Conservation (phyloP, 2,888 invertebrate species). For the Candidula unifasciata region DNA sequence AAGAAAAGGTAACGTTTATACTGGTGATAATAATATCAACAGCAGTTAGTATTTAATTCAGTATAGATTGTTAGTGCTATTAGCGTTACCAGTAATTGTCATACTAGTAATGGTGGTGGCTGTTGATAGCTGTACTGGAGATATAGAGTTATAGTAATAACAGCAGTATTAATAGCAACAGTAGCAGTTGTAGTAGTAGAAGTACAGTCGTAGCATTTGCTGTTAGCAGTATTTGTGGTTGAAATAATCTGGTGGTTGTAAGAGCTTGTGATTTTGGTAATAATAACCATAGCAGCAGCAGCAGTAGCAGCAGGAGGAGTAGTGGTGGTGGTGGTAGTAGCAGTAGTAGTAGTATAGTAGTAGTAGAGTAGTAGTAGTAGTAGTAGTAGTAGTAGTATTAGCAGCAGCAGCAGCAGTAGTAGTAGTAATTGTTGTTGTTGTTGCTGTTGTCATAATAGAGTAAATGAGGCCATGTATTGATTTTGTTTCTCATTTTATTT, state of each 20-base stretch:
- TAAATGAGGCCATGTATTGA: too few species aligned
- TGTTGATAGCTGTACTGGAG: too few species aligned
- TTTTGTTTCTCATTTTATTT: too few species aligned
- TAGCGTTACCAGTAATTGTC: too few species aligned
- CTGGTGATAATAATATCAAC: not conserved
- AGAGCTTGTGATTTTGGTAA: too few species aligned
- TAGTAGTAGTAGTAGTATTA: not conserved
- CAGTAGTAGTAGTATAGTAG: not conserved
- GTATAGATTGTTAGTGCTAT: too few species aligned
- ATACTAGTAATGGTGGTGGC: too few species aligned
- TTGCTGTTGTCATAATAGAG: not conserved
- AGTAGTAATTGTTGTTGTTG: not conserved
- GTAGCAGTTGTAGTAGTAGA: not conserved
- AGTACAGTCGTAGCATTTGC: too few species aligned
- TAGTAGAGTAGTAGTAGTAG: conserved; percentile 8
- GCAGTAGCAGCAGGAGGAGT: not conserved
- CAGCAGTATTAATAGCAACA: not conserved
- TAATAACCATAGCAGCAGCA: not conserved
- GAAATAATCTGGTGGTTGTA: too few species aligned
- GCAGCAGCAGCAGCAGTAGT: conserved; percentile 3
- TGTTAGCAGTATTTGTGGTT: too few species aligned
- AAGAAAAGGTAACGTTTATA: not conserved
- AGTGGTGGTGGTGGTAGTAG: not conserved
- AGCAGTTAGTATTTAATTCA: too few species aligned
- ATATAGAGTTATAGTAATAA: not conserved